Conservation (phyloP, 2,113 vertebrate genomes). For the Sitta europaea region DNA sequence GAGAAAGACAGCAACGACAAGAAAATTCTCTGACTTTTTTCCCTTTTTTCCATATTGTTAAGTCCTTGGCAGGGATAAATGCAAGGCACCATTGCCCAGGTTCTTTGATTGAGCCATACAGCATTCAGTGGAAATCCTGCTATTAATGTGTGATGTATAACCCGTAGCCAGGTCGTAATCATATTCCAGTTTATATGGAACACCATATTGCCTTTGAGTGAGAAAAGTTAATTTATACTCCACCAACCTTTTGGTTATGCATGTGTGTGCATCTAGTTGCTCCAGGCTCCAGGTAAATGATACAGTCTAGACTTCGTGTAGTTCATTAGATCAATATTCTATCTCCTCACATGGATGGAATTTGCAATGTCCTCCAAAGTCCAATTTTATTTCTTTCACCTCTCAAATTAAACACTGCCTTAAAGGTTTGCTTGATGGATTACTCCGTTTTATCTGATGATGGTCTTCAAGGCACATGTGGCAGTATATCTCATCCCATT, state of each 20-base stretch:
- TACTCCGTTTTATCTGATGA: conserved; percentile 7
- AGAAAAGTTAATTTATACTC: conserved; percentile 44
- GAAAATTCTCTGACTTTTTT: not conserved
- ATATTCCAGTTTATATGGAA: not conserved
- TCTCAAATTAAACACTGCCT: conserved; percentile 68
- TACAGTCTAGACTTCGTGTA: conserved; percentile 25
- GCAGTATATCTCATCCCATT: conserved; percentile 56
- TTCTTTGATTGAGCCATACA: not conserved
- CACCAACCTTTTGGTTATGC: not conserved
- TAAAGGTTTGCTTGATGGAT: conserved; percentile 63
- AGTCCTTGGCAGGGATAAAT: not conserved
- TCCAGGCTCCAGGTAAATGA: conserved; percentile 16
- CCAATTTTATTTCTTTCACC: conserved; percentile 65
- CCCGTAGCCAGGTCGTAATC: not conserved
- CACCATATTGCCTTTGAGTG: not conserved
- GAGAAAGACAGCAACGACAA: not conserved
- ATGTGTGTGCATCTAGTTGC: not conserved
- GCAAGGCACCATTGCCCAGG: not conserved
- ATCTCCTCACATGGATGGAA: conserved; percentile 46
- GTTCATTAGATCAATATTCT: conserved; percentile 61
- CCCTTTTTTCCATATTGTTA: not conserved
- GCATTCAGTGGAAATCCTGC: not conserved
- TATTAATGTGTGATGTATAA: not conserved
- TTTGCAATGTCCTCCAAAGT: conserved; percentile 38
- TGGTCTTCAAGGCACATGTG: conserved; percentile 48